A percentile compares a stretch with the other conserved stretches of the same genome.
These are phyloP conservation scores for Dendroctonus ponderosae DNA, from an alignment of 1,140 invertebrate species.

Conservation along the genomic window DNA sequence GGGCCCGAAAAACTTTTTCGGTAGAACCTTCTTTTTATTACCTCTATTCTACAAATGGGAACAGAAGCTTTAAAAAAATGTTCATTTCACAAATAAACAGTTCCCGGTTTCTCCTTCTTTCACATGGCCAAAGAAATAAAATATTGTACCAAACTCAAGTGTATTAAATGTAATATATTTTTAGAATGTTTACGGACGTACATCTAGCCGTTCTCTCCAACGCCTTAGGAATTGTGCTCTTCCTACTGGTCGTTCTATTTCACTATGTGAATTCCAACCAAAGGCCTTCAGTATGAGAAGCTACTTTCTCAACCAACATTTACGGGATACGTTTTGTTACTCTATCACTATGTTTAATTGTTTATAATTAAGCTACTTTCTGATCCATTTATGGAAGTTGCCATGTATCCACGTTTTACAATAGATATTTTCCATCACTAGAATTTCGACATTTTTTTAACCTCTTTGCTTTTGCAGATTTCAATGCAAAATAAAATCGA, in stretches of 20 bases:
- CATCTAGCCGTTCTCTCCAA: constrained; percentile 96
- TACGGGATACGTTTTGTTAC: too few species aligned
- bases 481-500: constrained; percentile 7
- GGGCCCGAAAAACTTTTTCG: too few species aligned
- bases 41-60: neutral
- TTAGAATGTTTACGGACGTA: constrained; percentile 92
- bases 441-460: too few species aligned
- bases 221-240: constrained; percentile 88
- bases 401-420: too few species aligned
- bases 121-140: neutral
- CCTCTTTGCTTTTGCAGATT: neutral
- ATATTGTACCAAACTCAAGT: neutral
- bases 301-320: too few species aligned
- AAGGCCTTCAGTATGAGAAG: constrained; percentile 16
- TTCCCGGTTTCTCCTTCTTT: neutral
- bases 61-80: neutral
- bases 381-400: too few species aligned
- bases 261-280: constrained; percentile 90
- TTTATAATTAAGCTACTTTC: too few species aligned
- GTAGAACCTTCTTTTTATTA: neutral
- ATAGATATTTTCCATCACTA: too few species aligned
- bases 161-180: neutral
- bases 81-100: neutral
- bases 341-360: too few species aligned
- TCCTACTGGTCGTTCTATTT: constrained; percentile 92